Percentiles rank a stretch among this genome's conserved stretches.
Conservation (phyloP, 2,888 invertebrate genomes). For the Hirtodrosophila trivittata region DNA sequence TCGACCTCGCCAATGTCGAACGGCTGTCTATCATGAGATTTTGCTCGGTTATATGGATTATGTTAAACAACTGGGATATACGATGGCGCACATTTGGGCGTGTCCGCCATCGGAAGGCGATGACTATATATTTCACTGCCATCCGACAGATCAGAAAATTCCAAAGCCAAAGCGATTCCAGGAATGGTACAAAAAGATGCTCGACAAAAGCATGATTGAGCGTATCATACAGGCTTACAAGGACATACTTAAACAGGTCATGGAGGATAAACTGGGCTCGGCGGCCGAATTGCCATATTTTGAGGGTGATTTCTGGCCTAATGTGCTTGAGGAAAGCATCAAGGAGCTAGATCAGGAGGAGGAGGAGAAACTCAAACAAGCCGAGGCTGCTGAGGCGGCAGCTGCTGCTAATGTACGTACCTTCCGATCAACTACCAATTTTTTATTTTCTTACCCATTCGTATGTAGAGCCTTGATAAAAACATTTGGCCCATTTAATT, state of each 20-base stretch:
- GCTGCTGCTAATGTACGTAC: slow-evolving; percentile 85
- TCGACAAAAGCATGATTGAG: slow-evolving; percentile 99
- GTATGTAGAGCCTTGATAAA: no score
- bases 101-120: slow-evolving; percentile 99
- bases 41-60: slow-evolving; percentile 99
- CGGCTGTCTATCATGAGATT: slow-evolving; percentile 99
- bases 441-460: background rate
- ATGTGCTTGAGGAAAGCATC: slow-evolving; percentile 99
- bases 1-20: slow-evolving; percentile 97
- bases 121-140: slow-evolving; percentile 99
- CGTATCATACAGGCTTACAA: slow-evolving; percentile 99
- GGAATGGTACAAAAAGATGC: slow-evolving; percentile 99
- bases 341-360: slow-evolving; percentile 99
- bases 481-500: background rate
- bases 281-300: slow-evolving; percentile 98
- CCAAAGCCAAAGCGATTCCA: slow-evolving; percentile 99
- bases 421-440: no score
- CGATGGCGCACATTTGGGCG: slow-evolving; percentile 99
- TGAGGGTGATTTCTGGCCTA: slow-evolving; percentile 99
- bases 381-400: slow-evolving; percentile 96
- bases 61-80: slow-evolving; percentile 98
- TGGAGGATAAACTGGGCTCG: slow-evolving; percentile 97
- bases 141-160: slow-evolving; percentile 99
- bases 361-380: slow-evolving; percentile 96
- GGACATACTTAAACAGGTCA: slow-evolving; percentile 98